Percentiles rank a stretch among this genome's conserved stretches.
Conservation (phyloP, 2,888 invertebrate genomes). For the Erynnis tages region DNA sequence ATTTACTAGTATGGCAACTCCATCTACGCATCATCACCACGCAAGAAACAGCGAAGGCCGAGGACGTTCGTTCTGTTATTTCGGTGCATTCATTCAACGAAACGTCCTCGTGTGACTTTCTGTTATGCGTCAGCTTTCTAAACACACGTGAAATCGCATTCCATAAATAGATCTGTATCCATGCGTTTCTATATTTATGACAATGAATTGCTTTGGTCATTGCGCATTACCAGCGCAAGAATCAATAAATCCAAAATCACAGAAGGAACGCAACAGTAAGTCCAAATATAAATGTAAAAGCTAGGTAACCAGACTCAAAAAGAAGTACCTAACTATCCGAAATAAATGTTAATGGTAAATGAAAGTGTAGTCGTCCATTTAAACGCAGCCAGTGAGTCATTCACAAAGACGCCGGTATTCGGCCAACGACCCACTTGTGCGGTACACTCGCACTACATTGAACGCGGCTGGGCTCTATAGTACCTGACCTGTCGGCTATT, state of each 20-base stretch:
- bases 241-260: too few species aligned
- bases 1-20: conserved; percentile 20
- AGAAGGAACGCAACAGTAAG: too few species aligned
- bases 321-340: conserved; percentile 22
- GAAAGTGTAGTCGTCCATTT: conserved; percentile 48
- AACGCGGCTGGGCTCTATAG: conserved; percentile 31
- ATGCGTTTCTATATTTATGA: conserved; percentile 5
- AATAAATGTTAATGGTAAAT: conserved; percentile 37
- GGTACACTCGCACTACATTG: conserved; percentile 38
- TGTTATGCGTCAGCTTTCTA: conserved; percentile 47
- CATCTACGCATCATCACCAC: conserved; percentile 24
- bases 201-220: conserved; percentile 6
- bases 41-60: conserved; percentile 53
- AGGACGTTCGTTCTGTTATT: conserved; percentile 63
- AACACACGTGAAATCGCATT: conserved; percentile 28
- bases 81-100: conserved; percentile 67
- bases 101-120: conserved; percentile 51
- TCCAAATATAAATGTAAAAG: too few species aligned
- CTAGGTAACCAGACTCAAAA: conserved; percentile 1
- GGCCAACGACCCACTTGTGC: conserved; percentile 74
- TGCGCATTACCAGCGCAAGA: not conserved
- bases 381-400: conserved; percentile 63
- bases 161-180: conserved; percentile 17
- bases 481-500: conserved; percentile 30
- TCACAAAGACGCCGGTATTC: conserved; percentile 59